Evolutionary conservation across 2,797 vertebrate genomes (phyloP).

Genomic region (Sphenopsis melanotis): DNA sequence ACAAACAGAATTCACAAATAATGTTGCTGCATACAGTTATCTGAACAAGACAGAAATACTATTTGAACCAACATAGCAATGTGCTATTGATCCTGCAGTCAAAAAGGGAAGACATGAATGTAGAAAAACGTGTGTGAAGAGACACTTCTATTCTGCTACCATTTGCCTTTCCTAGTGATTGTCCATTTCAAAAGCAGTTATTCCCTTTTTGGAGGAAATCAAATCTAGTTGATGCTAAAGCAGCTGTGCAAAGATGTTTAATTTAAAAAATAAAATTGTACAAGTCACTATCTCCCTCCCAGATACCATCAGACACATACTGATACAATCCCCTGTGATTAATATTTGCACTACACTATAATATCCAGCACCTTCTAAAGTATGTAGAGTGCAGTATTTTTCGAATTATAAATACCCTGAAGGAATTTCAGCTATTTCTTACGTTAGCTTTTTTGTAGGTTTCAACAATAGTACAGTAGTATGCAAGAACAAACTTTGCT

Average conservation of each 20-base stretch:
- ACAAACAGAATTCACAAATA: background rate
- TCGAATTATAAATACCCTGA: background rate
- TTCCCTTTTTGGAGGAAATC: constrained; percentile 6
- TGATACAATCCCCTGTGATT: background rate
- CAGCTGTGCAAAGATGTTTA: background rate
- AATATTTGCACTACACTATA: background rate
- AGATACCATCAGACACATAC: background rate
- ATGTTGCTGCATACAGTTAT: constrained; percentile 6
- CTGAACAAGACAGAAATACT: constrained; percentile 42
- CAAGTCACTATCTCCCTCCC: background rate
- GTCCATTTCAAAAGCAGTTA: constrained; percentile 39
- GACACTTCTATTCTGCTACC: constrained; percentile 18
- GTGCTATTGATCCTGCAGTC: constrained; percentile 47
- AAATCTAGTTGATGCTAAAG: background rate
- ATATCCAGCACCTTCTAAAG: background rate
- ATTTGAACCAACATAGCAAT: constrained; percentile 14
- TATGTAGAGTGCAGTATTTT: background rate
- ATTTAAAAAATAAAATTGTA: background rate
- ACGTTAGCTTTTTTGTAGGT: background rate
- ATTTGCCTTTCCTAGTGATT: constrained; percentile 40
- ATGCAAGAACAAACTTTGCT: background rate
- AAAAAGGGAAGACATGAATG: background rate
- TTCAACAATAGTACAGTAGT: background rate
- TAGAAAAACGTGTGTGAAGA: background rate
- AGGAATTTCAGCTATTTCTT: background rate